Evolutionary conservation across 2,888 invertebrate species (phyloP), one percentile per base, ranked within the genome.

Genomic region (Aproaerema taeniolella): DNA sequence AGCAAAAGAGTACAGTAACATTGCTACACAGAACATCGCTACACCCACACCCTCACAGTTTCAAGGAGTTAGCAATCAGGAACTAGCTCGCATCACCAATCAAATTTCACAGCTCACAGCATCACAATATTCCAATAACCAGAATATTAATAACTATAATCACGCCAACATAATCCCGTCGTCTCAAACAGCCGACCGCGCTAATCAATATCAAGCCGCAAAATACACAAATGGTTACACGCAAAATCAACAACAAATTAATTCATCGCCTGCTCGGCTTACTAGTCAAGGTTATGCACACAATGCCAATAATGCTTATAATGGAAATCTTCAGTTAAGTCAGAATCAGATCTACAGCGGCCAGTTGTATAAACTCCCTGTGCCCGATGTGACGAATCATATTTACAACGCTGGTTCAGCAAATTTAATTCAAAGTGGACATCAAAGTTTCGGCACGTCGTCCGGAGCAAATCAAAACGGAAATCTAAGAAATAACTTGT

Each of bases 331-430:
- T 20, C 37, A 29, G 11, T 16, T 30, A 20, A 40, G 30, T 28
- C 28, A 31, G 49, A 68, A 68, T 31, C 63, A 69, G 46, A 53
- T 82, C 51, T 83, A 82, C 52, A 85, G 85, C 47, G 85, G 83
- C 16, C 85, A 86, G 52, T 53, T 82, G 37, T 86, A 86, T 47
- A 71, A 83, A 53, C 62, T 71, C 32, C 71, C 85, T 15, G 85
- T 85, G 31, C 82, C 82, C 39, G 78, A 81, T 45, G 83, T 85
- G 15, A 79, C 78, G 10, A 68, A 55, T 41, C 68, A 80, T 46
- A 62, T 81, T 45, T 76, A 79, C 46, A 83, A 82, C 43, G 59
- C 66, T 36, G 67, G 55, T 45, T 49, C 62, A 29, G 59, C 49
- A 8, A 67, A 66, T 30, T 37, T 64, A 15, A 43, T 53, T 28